Evolutionary conservation across 2,888 invertebrate species (phyloP).

Genomic region (Clitarchus hookeri): DNA sequence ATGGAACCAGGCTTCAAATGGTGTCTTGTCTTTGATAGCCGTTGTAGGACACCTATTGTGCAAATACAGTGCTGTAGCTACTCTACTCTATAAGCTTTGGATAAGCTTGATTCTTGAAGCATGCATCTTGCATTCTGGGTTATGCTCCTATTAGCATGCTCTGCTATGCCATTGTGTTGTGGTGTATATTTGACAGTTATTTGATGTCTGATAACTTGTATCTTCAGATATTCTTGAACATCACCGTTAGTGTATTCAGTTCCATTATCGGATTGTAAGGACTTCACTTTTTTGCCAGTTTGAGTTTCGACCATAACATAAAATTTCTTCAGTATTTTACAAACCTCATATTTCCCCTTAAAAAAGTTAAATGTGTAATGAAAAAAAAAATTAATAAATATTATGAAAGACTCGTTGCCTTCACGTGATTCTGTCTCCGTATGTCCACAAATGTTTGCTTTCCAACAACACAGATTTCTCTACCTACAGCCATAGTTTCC

Average conservation of each 20-base stretch:
- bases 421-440: too few relatives aligned
- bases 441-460: too few relatives aligned
- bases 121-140: not conserved
- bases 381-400: not conserved
- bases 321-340: not conserved
- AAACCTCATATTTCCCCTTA: not conserved
- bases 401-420: not conserved
- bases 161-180: not conserved
- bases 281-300: too few relatives aligned
- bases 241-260: not conserved
- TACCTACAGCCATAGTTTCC: too few relatives aligned
- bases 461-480: too few relatives aligned
- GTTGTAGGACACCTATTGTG: not conserved
- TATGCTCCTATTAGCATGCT: not conserved
- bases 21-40: not conserved
- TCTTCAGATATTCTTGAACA: not conserved
- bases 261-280: not conserved
- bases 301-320: too few relatives aligned
- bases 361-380: not conserved
- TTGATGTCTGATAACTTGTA: not conserved
- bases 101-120: not conserved
- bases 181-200: not conserved
- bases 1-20: not conserved
- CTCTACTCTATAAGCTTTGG: not conserved
- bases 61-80: not conserved